Conservation (phyloP, 2,797 vertebrate genomes). For the Sylvia borin region DNA sequence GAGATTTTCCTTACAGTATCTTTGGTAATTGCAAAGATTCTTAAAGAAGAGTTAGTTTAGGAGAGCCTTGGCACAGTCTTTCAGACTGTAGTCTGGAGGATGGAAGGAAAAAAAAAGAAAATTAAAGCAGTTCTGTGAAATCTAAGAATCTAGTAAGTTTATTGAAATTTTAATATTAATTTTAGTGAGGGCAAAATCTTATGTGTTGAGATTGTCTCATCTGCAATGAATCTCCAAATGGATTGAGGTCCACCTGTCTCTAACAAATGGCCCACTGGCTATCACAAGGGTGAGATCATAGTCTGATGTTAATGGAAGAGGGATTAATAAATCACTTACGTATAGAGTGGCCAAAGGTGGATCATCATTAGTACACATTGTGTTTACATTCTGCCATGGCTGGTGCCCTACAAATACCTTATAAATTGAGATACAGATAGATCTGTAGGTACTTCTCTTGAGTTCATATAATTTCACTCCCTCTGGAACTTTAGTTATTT, state of each 20-base stretch:
- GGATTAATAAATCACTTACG: conserved; percentile 29
- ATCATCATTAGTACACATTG: neutral
- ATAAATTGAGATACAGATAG: neutral
- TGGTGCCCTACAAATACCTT: neutral
- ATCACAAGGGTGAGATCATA: conserved; percentile 31
- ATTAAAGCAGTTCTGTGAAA: neutral
- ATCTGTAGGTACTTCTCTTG: neutral
- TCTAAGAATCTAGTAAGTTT: neutral
- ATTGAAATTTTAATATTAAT: neutral
- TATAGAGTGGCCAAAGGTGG: neutral
- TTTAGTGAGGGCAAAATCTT: neutral
- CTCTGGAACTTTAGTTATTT: neutral
- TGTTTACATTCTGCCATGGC: neutral
- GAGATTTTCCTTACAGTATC: neutral
- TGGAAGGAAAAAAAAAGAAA: neutral
- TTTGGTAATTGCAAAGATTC: neutral
- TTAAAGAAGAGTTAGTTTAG: neutral
- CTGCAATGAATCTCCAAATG: neutral
- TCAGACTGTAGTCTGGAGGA: neutral
- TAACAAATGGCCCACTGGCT: neutral
- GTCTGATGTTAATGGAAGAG: conserved; percentile 44
- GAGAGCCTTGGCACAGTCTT: neutral
- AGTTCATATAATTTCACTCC: neutral
- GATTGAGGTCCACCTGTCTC: conserved; percentile 18
- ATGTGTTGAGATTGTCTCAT: neutral